Evolutionary conservation across 2,113 vertebrate species (phyloP), one percentile per base, ranked within the genome.

Genomic region (Scalopus aquaticus): DNA sequence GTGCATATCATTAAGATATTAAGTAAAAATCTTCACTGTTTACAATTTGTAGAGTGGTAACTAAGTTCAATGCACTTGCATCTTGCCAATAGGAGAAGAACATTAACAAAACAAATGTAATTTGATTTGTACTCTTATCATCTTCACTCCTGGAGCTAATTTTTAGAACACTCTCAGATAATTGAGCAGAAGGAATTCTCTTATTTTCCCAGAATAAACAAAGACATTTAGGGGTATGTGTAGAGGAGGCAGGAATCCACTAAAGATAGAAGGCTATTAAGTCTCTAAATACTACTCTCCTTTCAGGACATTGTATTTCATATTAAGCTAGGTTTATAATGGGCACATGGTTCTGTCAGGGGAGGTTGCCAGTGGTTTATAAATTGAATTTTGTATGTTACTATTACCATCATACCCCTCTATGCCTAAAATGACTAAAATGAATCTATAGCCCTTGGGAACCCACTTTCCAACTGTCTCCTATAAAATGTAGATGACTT

Each of bases 351-450:
- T 54, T 70, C 7, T 80, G 80, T n/a, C 10, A 30, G 54, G 35
- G 28, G 30, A 74, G 22, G 62, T 82, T 42, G 3, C 42, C 6
- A 70, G 35, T 32, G 4, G 17, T 42, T 72, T 54, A 87, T 69
- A 70, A 73, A 56, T 32, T 44, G 32, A 85, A 54, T 62, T 80
- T 32, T 62, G 4, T 44, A 7, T 76, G 11, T 70, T 46, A 42
- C 30, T 84, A 35, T 90, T 64, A 12, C 15, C 5, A 3, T 5
- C 16, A 20, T 49, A 28, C 37, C 0, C 11, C 8, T 2, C 24
- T 26, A 37, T 11, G 91, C 44, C 84, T 56, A 90, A 64, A 90
- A 81, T 84, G 26, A 72, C 24, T 56, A 90, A 70, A 90, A 88
- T 80, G 22, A 72, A 20, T 49, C 24, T 30, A 69, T 15, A 65